Evolutionary conservation across 1,140 invertebrate species (phyloP).

Genomic region (Drosophila saltans): DNA sequence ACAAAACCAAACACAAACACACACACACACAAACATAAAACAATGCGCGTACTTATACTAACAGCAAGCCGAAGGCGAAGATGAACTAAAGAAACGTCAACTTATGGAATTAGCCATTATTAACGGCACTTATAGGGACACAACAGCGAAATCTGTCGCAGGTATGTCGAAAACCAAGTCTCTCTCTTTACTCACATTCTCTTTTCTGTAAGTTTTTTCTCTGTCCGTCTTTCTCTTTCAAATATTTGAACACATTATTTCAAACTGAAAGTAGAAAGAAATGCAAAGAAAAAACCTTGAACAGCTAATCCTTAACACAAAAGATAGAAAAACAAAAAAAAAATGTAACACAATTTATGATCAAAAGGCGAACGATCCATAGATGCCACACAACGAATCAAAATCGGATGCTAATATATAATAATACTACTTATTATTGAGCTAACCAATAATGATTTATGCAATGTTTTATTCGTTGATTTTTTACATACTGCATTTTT

Average conservation of each 20-base stretch:
- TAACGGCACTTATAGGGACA: constrained; percentile 99
- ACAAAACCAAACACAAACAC: constrained; percentile 37
- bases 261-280: not conserved
- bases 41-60: constrained; percentile 68
- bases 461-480: constrained; percentile 57
- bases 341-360: constrained; percentile 29
- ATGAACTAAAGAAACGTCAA: constrained; percentile 99
- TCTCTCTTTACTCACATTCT: not conserved
- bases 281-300: not conserved
- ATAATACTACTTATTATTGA: constrained; percentile 23
- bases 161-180: constrained; percentile 69
- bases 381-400: not conserved
- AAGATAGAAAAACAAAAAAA: constrained; percentile 27
- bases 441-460: constrained; percentile 52
- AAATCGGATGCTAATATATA: not conserved
- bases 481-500: constrained; percentile 66
- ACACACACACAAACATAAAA: constrained; percentile 46
- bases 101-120: constrained; percentile 99
- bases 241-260: not conserved
- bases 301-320: constrained; percentile 4
- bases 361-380: not conserved
- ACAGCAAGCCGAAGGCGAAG: constrained; percentile 99
- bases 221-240: not conserved
- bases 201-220: constrained; percentile 8
- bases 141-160: constrained; percentile 92